Base-by-base conservation (phyloP, 2,797 vertebrate species). In the Phalloptychus januarius region DNA sequence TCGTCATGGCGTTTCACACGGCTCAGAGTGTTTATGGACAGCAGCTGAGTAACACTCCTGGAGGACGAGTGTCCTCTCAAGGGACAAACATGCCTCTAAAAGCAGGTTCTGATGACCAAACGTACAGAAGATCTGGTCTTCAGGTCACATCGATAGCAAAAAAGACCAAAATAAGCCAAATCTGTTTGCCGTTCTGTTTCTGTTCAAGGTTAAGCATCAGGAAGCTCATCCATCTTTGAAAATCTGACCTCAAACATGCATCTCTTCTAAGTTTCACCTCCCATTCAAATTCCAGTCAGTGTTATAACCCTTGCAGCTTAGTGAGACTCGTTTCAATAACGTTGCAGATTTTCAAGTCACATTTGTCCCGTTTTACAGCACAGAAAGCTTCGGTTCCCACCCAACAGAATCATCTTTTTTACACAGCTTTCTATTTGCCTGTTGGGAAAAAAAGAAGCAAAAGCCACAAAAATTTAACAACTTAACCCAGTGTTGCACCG, bases 11-110 rank as follows among this genome's bases (percentile, higher is more conserved):
- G 75, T 58, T 84, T 85, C 73, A 76, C 72, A 77, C 12, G 28
- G 71, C 78, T 46, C 44, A 71, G 20, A 4, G 25, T 78, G 42
- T 78, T 86, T 88, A 89, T 83, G 69, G 86, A 92, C 85, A 54
- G 69, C 25, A 73, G 67, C 44, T 20, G 6, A 31, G 13, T 50
- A 10, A 69, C 18, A 72, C 77, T 83, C 74, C 75, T 56, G 42
- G 74, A 83, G 85, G 84, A 84, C 67, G 33, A 0, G 46, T 79
- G 50, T 46, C 28, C 78, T 5, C 72, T 80, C 54, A 11, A 40
- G 15, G 36, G 56, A 36, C 58, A 71, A 73, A 10, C 23, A 13
- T 69, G 25, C 65, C 20, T 42, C 36, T 25, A 23, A 40, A 42
- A 25, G 65, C 65, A 38, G n/a, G 42, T 25, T 72, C 46, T 52